phyloP scores from a whole-genome alignment of 1,140 invertebrate genomes.

The Nymphalis io region DNA sequence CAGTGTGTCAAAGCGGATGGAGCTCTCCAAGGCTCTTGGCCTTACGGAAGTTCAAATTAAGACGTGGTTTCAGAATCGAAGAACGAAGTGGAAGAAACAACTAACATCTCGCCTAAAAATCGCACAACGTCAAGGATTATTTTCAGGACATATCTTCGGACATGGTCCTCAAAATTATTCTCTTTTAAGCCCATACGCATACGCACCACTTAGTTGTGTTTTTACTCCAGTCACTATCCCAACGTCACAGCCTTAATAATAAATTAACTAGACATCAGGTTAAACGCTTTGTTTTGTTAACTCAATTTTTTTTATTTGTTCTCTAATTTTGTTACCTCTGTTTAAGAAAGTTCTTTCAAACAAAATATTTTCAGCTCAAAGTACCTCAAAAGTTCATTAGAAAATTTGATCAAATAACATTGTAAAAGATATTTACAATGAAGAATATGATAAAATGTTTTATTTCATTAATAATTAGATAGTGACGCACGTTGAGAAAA shows the following conservation, averaged over 20 bases:
- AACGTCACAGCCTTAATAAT: conserved; percentile 55
- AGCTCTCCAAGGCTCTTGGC: conserved; percentile 92
- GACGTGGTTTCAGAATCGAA: conserved; percentile 97
- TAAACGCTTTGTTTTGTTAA: too few species aligned
- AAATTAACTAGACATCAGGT: not conserved
- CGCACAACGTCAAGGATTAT: conserved; percentile 90
- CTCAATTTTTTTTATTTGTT: too few species aligned
- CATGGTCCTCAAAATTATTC: conserved; percentile 83
- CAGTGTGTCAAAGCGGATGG: conserved; percentile 96
- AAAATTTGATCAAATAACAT: too few species aligned
- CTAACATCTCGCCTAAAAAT: conserved; percentile 93
- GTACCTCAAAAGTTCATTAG: too few species aligned
- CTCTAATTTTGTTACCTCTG: too few species aligned
- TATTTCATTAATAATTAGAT: too few species aligned
- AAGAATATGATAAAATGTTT: too few species aligned
- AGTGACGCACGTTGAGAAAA: too few species aligned
- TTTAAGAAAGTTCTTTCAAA: too few species aligned
- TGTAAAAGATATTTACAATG: too few species aligned
- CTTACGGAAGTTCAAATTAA: conserved; percentile 98
- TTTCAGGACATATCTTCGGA: conserved; percentile 86
- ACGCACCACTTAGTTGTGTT: conserved; percentile 79
- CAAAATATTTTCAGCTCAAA: too few species aligned
- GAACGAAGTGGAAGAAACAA: conserved; percentile 98
- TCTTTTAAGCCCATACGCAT: conserved; percentile 75
- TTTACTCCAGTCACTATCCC: conserved; percentile 78